A percentile compares a stretch with the other conserved stretches of the same genome.
phyloP scores from a whole-genome alignment of 1,140 invertebrate genomes.

The Bombus soroeensis region DNA sequence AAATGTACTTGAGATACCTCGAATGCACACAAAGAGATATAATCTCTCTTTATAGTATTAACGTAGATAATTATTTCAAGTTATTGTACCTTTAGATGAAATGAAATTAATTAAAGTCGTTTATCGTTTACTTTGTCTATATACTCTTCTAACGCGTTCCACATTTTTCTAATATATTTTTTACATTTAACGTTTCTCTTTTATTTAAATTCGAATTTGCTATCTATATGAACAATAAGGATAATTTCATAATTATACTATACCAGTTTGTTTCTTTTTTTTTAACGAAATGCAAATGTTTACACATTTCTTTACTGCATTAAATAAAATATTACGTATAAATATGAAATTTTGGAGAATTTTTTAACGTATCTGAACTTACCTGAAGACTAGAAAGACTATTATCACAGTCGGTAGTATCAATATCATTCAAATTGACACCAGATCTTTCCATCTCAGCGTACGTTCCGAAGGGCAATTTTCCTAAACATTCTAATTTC shows the following conservation, averaged over 20 bases:
- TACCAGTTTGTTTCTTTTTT: background rate
- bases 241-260: background rate
- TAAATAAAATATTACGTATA: background rate
- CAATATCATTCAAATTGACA: constrained; percentile 95
- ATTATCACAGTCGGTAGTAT: constrained; percentile 96
- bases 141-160: background rate
- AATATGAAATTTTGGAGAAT: background rate
- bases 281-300: background rate
- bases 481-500: constrained; percentile 95
- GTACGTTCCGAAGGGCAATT: constrained; percentile 97
- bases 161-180: background rate
- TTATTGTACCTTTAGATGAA: too few relatives aligned
- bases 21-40: too few relatives aligned
- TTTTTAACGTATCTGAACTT: constrained; percentile 51
- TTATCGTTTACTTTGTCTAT: background rate
- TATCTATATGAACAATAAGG: background rate
- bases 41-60: too few relatives aligned
- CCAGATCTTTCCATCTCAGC: constrained; percentile 96
- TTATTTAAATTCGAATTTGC: background rate
- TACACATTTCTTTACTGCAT: background rate
- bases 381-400: constrained; percentile 93
- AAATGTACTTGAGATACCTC: too few relatives aligned
- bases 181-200: background rate
- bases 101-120: background rate
- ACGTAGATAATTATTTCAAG: too few relatives aligned